A percentile compares a stretch with the other conserved stretches of the same genome.
phyloP scores from a whole-genome alignment of 92 coral and sea anemone genomes.

The Scolanthus callimorphus region DNA sequence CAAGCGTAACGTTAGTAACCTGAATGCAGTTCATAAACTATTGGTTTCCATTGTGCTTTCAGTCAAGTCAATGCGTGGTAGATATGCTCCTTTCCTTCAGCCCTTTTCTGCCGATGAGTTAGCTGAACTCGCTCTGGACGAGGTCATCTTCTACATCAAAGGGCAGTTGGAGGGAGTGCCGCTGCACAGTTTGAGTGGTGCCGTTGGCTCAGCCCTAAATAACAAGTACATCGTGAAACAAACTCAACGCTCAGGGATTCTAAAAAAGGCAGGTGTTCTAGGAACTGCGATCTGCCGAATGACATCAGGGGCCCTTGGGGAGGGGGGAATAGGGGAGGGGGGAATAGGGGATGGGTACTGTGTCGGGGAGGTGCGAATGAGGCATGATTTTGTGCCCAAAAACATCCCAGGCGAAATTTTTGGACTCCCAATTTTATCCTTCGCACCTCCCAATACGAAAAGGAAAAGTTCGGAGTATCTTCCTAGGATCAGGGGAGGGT shows the following conservation, averaged over 20 bases:
- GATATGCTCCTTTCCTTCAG: slow-evolving; percentile 84
- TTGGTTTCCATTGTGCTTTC: slow-evolving; percentile 11
- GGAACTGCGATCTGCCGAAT: too few species aligned
- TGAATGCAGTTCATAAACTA: too few species aligned
- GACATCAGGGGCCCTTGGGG: too few species aligned
- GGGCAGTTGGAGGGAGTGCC: slow-evolving; percentile 93
- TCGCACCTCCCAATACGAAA: too few species aligned
- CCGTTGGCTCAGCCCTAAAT: slow-evolving; percentile 84
- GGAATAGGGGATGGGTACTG: too few species aligned
- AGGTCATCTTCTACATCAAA: slow-evolving; percentile 84
- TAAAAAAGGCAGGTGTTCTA: slow-evolving; percentile 88
- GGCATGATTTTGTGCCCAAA: too few species aligned
- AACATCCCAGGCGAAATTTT: too few species aligned
- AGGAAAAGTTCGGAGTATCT: too few species aligned
- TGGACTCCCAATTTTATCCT: too few species aligned
- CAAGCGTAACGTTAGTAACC: not conserved
- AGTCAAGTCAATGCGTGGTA: slow-evolving; percentile 68
- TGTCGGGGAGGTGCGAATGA: too few species aligned
- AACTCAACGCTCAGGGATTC: slow-evolving; percentile 72
- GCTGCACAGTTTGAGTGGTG: slow-evolving; percentile 90
- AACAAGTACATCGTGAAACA: slow-evolving; percentile 84
- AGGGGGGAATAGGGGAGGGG: too few species aligned
- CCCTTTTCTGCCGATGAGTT: slow-evolving; percentile 77
- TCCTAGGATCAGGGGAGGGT: too few species aligned
- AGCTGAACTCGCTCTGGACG: slow-evolving; percentile 84